These are phyloP conservation scores for Heliothis peltigera DNA, from an alignment of 2,888 invertebrate genomes.

Conservation along the genomic window DNA sequence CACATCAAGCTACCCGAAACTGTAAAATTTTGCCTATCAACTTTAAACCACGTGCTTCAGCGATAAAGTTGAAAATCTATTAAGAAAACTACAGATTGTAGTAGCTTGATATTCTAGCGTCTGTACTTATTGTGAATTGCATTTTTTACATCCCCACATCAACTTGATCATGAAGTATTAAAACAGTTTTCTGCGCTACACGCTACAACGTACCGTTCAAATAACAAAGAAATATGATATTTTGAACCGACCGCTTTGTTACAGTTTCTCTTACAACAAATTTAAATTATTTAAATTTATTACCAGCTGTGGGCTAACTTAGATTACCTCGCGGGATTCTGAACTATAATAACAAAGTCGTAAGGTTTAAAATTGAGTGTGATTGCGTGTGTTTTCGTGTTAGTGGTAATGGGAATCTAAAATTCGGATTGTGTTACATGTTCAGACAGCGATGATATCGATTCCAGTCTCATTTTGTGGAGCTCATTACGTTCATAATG, in stretches of 20 bases:
- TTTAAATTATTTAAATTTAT: constrained; percentile 65
- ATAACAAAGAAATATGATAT: constrained; percentile 56
- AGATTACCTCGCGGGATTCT: constrained; percentile 52
- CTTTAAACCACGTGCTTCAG: too few relatives aligned
- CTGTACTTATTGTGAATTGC: background rate
- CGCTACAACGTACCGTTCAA: constrained; percentile 4
- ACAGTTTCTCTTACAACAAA: constrained; percentile 57
- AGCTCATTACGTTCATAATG: constrained; percentile 25
- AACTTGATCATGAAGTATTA: constrained; percentile 11
- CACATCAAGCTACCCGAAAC: too few relatives aligned
- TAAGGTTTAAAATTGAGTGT: constrained; percentile 46
- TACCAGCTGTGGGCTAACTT: constrained; percentile 45
- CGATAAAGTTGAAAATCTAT: too few relatives aligned
- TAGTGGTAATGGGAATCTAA: constrained; percentile 38
- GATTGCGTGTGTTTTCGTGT: constrained; percentile 31
- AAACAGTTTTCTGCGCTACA: constrained; percentile 14
- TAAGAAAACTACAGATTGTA: too few relatives aligned
- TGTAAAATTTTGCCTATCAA: too few relatives aligned
- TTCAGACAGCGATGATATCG: constrained; percentile 34
- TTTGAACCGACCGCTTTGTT: constrained; percentile 48
- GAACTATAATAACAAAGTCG: constrained; percentile 42
- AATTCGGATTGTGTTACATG: constrained; percentile 41
- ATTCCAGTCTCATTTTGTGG: constrained; percentile 44
- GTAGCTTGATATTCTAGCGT: too few relatives aligned
- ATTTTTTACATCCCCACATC: background rate